Percentiles rank a stretch among this genome's conserved stretches.
These are phyloP conservation scores for Motacilla alba DNA, from an alignment of 2,113 vertebrate genomes.

Conservation along the genomic window DNA sequence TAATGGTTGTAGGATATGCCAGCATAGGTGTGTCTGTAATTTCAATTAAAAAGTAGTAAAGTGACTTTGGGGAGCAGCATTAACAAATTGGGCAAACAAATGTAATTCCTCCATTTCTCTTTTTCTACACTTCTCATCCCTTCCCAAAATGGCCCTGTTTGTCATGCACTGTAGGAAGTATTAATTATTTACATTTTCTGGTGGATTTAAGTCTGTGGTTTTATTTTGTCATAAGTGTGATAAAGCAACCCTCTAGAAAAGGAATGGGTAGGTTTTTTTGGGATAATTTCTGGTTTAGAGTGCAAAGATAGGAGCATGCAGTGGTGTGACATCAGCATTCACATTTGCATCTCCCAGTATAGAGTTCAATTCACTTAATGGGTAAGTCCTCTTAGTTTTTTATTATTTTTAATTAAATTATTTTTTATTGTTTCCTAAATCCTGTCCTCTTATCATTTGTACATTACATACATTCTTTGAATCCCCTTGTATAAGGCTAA, in stretches of 20 bases:
- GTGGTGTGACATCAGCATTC: neutral
- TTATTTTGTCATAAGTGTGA: neutral
- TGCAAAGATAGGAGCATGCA: neutral
- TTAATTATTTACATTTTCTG: neutral
- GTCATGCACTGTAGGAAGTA: neutral
- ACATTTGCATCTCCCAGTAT: neutral
- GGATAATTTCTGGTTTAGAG: neutral
- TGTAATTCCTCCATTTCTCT: neutral
- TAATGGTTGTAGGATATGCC: neutral
- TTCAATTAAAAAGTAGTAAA: neutral
- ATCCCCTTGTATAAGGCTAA: accelerated
- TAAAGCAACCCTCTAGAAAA: neutral
- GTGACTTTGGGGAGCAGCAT: neutral
- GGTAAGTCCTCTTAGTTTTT: neutral
- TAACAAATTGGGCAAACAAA: neutral
- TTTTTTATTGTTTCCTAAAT: neutral
- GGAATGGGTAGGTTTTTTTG: neutral
- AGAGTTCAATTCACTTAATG: neutral
- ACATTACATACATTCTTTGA: neutral
- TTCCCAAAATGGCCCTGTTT: neutral
- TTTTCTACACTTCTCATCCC: accelerated
- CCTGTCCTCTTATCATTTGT: neutral
- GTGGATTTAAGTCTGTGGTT: neutral
- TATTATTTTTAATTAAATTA: neutral
- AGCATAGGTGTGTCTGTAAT: neutral